Evolutionary conservation across 2,888 invertebrate genomes (phyloP).

Genomic region (Drosophila sordidapex): DNA sequence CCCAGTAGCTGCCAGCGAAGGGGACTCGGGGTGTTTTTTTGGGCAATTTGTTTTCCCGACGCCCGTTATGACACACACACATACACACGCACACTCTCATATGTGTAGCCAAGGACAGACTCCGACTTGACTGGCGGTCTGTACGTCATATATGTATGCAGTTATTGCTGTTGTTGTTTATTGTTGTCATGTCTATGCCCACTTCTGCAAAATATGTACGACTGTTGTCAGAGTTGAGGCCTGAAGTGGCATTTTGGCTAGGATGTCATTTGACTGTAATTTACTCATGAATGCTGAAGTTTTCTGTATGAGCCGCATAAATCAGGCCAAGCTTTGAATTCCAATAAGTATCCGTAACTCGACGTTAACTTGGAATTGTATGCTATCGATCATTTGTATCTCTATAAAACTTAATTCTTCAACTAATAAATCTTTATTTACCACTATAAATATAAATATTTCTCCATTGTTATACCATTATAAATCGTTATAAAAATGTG

Average conservation of each 20-base stretch:
- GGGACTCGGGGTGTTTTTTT: slow-evolving; percentile 62
- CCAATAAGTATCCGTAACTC: slow-evolving; percentile 9
- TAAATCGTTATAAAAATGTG: slow-evolving; percentile 14
- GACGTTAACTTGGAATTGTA: neutral
- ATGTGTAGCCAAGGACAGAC: slow-evolving; percentile 47
- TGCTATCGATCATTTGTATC: neutral
- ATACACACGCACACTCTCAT: slow-evolving; percentile 7
- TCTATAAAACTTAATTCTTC: neutral
- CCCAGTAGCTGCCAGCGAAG: slow-evolving; percentile 43
- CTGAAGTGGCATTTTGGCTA: slow-evolving; percentile 72
- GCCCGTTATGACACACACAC: slow-evolving; percentile 69
- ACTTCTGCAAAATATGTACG: slow-evolving; percentile 67
- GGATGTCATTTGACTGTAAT: slow-evolving; percentile 75
- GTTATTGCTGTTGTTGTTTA: slow-evolving; percentile 42
- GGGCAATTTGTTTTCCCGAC: slow-evolving; percentile 77
- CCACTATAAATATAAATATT: neutral
- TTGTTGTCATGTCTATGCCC: slow-evolving; percentile 77
- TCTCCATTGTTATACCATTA: neutral
- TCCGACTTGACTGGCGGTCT: slow-evolving; percentile 57
- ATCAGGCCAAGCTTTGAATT: slow-evolving; percentile 45
- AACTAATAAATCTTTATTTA: neutral
- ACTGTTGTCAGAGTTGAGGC: slow-evolving; percentile 57
- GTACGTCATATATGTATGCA: slow-evolving; percentile 50
- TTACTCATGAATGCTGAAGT: slow-evolving; percentile 60
- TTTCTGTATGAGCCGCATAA: slow-evolving; percentile 50